These are phyloP conservation scores for Gymnoscelis rufifasciata DNA, from an alignment of 2,888 invertebrate species.

Conservation along the genomic window DNA sequence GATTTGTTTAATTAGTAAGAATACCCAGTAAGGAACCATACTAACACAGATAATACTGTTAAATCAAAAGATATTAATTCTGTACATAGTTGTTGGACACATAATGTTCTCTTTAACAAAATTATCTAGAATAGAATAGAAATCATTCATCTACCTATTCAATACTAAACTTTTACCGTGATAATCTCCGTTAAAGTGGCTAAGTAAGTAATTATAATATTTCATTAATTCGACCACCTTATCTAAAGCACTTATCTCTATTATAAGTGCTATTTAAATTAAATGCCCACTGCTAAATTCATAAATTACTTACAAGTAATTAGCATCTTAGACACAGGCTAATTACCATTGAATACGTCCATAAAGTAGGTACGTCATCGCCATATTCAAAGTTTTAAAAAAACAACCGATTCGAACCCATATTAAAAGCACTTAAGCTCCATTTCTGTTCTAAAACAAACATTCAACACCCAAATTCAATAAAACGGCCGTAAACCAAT, in stretches of 20 bases:
- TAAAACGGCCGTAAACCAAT: slow-evolving; percentile 48
- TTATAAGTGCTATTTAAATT: slow-evolving; percentile 58
- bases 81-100: no score
- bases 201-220: slow-evolving; percentile 46
- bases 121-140: no score
- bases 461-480: slow-evolving; percentile 34
- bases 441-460: slow-evolving; percentile 18
- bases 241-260: slow-evolving; percentile 37
- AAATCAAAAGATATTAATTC: no score
- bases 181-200: not conserved
- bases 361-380: not conserved
- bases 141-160: no score
- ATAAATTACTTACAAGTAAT: slow-evolving; percentile 26
- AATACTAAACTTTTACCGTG: not conserved
- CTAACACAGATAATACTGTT: no score
- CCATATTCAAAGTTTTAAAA: not conserved
- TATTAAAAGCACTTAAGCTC: slow-evolving; percentile 9
- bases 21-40: no score
- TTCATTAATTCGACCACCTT: slow-evolving; percentile 47
- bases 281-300: slow-evolving; percentile 39
- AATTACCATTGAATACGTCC: no score
- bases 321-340: slow-evolving; percentile 29
- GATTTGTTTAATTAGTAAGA: no score
- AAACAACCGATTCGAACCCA: not conserved
- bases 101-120: no score